phyloP scores from a whole-genome alignment of 2,113 vertebrate genomes.

The Zapornia atra region DNA sequence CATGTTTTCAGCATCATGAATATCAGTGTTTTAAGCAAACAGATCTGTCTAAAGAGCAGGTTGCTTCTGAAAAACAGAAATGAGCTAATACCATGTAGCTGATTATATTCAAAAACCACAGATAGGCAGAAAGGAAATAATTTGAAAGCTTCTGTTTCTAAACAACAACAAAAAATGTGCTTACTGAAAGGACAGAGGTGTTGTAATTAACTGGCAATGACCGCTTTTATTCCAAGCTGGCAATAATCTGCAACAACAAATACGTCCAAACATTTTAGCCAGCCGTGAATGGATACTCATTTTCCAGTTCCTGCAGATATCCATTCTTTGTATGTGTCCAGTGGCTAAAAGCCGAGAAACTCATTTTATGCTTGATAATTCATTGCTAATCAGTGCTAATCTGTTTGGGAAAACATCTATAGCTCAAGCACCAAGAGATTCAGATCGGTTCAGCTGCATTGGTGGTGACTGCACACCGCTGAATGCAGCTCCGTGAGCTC shows the following conservation, averaged over 20 bases:
- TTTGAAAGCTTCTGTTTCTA: background rate
- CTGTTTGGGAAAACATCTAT: slow-evolving; percentile 33
- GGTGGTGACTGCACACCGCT: background rate
- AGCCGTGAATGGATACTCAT: background rate
- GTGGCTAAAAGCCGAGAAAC: slow-evolving; percentile 43
- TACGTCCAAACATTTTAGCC: background rate
- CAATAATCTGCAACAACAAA: background rate
- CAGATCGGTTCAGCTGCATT: background rate
- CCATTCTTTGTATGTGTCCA: background rate
- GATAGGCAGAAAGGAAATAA: background rate
- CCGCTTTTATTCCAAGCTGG: background rate
- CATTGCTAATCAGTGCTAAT: slow-evolving; percentile 29
- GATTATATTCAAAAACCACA: background rate
- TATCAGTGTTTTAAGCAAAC: background rate
- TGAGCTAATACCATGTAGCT: background rate
- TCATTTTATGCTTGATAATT: slow-evolving; percentile 32
- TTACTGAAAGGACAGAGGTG: background rate
- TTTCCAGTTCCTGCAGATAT: background rate
- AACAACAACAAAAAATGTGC: background rate
- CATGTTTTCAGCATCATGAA: background rate
- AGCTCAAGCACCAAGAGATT: slow-evolving; percentile 4
- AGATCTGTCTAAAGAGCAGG: slow-evolving; percentile 1
- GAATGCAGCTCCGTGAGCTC: background rate
- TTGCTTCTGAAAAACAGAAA: background rate
- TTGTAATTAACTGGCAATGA: background rate